Evolutionary conservation across 2,888 invertebrate species (phyloP).

Genomic region (Meiosimyza decipiens): DNA sequence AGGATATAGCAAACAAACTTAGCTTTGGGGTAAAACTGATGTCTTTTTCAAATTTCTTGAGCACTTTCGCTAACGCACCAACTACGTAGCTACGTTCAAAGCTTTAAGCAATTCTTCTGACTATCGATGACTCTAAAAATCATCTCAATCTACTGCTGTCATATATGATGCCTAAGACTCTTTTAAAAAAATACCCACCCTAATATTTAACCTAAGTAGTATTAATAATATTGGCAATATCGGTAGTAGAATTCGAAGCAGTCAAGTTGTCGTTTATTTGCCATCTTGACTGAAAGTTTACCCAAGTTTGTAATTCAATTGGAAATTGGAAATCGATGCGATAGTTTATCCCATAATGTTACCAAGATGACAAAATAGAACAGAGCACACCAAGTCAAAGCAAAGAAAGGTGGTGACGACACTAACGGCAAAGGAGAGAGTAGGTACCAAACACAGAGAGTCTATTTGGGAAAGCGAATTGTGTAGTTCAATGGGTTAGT

Average conservation of each 20-base stretch:
- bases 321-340: constrained; percentile 38
- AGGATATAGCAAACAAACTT: too few relatives aligned
- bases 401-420: too few relatives aligned
- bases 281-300: constrained; percentile 38
- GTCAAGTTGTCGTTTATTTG: constrained; percentile 38
- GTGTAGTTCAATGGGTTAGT: constrained; percentile 7
- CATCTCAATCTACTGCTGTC: too few relatives aligned
- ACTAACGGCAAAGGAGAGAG: not conserved
- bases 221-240: too few relatives aligned
- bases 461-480: not conserved
- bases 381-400: too few relatives aligned
- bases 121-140: too few relatives aligned
- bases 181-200: not conserved
- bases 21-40: too few relatives aligned
- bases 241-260: constrained; percentile 1
- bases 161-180: too few relatives aligned
- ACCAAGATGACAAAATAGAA: not conserved
- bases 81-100: too few relatives aligned
- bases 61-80: too few relatives aligned
- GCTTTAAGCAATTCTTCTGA: too few relatives aligned
- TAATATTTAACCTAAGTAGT: constrained; percentile 26
- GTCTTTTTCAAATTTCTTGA: too few relatives aligned
- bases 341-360: constrained; percentile 29
- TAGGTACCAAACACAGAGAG: not conserved
- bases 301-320: constrained; percentile 43